These are phyloP conservation scores for Spodoptera litura DNA, from an alignment of 1,140 invertebrate genomes.

Conservation along the genomic window DNA sequence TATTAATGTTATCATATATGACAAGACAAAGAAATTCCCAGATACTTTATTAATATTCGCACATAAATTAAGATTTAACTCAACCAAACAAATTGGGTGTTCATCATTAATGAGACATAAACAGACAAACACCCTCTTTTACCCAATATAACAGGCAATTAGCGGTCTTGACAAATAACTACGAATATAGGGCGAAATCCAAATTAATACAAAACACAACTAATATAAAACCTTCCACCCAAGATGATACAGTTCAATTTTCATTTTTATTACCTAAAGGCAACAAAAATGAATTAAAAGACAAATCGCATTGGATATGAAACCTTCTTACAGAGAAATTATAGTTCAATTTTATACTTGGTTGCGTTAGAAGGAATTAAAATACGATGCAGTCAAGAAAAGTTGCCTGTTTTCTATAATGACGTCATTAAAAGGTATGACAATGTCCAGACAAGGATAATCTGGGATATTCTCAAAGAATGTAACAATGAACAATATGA, in stretches of 20 bases:
- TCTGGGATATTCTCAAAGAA: slow-evolving; percentile 49
- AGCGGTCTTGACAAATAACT: slow-evolving; percentile 64
- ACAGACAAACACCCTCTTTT: slow-evolving; percentile 49
- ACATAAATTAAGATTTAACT: slow-evolving; percentile 36
- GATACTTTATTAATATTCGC: slow-evolving; percentile 10
- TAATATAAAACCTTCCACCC: too few species aligned
- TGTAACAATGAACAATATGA: slow-evolving; percentile 42
- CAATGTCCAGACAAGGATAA: slow-evolving; percentile 56
- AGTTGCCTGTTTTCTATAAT: slow-evolving; percentile 64
- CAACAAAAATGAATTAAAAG: too few species aligned
- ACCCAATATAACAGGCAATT: slow-evolving; percentile 62
- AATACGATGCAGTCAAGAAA: slow-evolving; percentile 59
- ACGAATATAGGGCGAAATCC: slow-evolving; percentile 49
- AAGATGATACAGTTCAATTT: too few species aligned
- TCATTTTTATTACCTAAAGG: not conserved
- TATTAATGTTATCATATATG: too few species aligned
- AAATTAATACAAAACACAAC: slow-evolving; percentile 17
- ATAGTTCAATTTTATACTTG: not conserved
- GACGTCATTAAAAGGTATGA: slow-evolving; percentile 61
- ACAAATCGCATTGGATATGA: not conserved
- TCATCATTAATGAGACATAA: slow-evolving; percentile 58
- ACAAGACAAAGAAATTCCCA: not conserved
- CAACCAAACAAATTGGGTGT: slow-evolving; percentile 45
- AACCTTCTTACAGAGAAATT: not conserved
- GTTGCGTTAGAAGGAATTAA: slow-evolving; percentile 25